Evolutionary conservation across 64 coral and sea anemone species (phyloP).

Genomic region (Montipora efflorescens): DNA sequence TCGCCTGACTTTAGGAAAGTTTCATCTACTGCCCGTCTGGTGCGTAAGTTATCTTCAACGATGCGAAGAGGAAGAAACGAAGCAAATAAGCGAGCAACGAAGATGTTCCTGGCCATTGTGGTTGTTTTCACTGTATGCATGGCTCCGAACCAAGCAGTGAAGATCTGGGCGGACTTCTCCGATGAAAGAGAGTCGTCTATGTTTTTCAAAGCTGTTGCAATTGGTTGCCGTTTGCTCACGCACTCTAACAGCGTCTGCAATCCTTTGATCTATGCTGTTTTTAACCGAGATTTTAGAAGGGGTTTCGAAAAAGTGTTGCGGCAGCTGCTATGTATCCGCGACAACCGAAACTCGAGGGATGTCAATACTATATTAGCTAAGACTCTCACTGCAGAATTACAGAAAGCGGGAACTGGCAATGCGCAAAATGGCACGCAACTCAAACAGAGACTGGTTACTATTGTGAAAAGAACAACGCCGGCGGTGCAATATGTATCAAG

Average conservation of each 20-base stretch:
- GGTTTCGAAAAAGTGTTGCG: conserved; percentile 73
- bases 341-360: too few relatives aligned
- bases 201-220: conserved; percentile 60
- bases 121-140: conserved; percentile 78
- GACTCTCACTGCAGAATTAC: not conserved
- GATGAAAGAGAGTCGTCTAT: not conserved
- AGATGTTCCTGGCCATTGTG: conserved; percentile 85
- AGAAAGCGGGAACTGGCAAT: not conserved
- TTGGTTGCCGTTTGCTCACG: conserved; percentile 84
- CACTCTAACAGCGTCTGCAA: conserved; percentile 91
- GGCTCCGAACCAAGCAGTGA: conserved; percentile 86
- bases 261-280: conserved; percentile 79
- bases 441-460: not conserved
- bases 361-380: not conserved
- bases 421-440: not conserved
- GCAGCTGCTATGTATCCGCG: not conserved
- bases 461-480: not conserved
- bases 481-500: not conserved
- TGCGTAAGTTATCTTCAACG: conserved; percentile 5
- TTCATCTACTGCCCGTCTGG: not conserved
- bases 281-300: conserved; percentile 78
- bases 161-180: conserved; percentile 87
- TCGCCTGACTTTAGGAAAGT: not conserved
- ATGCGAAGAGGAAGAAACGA: conserved; percentile 24
- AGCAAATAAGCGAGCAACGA: conserved; percentile 78